These are phyloP conservation scores for Bactericera cockerelli DNA, from an alignment of 1,140 invertebrate species.

Conservation along the genomic window DNA sequence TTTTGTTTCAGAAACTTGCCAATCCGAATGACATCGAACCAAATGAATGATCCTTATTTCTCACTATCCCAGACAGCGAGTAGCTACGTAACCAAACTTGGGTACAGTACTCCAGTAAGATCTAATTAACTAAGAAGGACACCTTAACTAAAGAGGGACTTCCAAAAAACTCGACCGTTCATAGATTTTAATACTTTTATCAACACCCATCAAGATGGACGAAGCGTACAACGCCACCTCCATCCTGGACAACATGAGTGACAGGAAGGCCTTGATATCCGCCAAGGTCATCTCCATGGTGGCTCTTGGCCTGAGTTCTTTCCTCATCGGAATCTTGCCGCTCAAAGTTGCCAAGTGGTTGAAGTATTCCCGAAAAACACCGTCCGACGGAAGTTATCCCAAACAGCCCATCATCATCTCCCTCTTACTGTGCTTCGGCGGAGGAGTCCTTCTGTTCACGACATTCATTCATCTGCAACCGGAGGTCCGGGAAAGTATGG, in stretches of 20 bases:
- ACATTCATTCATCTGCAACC: conserved; percentile 61
- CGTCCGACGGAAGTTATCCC: conserved; percentile 18
- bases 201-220: too few species aligned
- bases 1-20: too few species aligned
- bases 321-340: conserved; percentile 49
- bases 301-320: conserved; percentile 45
- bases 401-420: conserved; percentile 37
- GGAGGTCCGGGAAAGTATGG: conserved; percentile 45
- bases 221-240: not conserved
- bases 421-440: conserved; percentile 55
- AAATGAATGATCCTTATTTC: too few species aligned
- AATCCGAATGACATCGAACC: too few species aligned
- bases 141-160: too few species aligned
- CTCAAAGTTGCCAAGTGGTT: conserved; percentile 33
- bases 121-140: too few species aligned
- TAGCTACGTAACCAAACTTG: too few species aligned
- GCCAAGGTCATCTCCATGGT: conserved; percentile 55
- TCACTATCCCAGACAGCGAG: too few species aligned
- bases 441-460: conserved; percentile 63
- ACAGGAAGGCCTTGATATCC: conserved; percentile 27
- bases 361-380: conserved; percentile 22
- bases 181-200: too few species aligned
- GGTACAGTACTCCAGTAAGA: too few species aligned
- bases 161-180: too few species aligned
- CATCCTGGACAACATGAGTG: not conserved